Evolutionary conservation across 2,888 invertebrate genomes (phyloP).

Genomic region (Arenicola marina): DNA sequence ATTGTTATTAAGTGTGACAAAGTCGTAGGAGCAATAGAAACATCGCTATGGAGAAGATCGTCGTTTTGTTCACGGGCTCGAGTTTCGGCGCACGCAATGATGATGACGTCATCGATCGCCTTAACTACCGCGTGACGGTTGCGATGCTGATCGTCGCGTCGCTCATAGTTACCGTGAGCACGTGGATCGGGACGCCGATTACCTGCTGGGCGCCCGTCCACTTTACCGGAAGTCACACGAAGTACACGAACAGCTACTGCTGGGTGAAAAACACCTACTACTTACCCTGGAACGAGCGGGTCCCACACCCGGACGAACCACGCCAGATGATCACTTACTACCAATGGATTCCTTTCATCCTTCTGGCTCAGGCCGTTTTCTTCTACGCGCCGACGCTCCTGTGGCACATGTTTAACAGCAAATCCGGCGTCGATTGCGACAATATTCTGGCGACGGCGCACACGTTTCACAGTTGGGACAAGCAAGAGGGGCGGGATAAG

Average conservation of each 20-base stretch:
- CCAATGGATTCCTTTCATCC: constrained; percentile 51
- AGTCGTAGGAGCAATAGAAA: no score
- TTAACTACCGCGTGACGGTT: constrained; percentile 30
- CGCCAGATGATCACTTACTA: constrained; percentile 41
- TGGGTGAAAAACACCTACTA: constrained; percentile 42
- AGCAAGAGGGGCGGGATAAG: constrained; percentile 12
- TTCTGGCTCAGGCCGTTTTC: constrained; percentile 56
- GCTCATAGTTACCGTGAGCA: constrained; percentile 20
- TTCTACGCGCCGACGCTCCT: constrained; percentile 60
- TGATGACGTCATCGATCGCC: constrained; percentile 30
- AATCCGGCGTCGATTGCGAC: constrained; percentile 36
- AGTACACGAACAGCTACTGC: constrained; percentile 35
- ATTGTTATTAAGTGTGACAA: no score
- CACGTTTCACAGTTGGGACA: constrained; percentile 16
- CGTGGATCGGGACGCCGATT: constrained; percentile 33
- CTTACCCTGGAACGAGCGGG: constrained; percentile 27
- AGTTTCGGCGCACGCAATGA: constrained; percentile 13
- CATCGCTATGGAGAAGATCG: no score
- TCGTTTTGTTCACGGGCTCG: no score
- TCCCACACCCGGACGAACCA: constrained; percentile 33
- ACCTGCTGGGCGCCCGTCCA: constrained; percentile 38
- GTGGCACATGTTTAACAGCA: constrained; percentile 59
- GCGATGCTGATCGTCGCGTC: constrained; percentile 25
- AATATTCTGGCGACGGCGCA: constrained; percentile 26
- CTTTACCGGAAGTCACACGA: constrained; percentile 32